These are phyloP conservation scores for Catamblyrhynchus diadema DNA, from an alignment of 2,797 vertebrate genomes.

Conservation along the genomic window DNA sequence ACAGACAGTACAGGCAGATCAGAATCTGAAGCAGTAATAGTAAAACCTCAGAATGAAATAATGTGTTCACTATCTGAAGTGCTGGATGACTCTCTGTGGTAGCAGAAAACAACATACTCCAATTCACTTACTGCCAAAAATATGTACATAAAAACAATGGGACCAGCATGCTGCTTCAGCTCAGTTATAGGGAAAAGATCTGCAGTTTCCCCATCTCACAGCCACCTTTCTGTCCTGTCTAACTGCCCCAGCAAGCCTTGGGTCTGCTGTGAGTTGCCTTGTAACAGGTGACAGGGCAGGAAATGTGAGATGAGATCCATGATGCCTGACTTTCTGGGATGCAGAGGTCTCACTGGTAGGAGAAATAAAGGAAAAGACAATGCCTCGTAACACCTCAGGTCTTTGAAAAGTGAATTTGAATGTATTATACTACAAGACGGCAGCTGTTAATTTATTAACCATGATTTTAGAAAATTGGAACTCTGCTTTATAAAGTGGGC, in stretches of 20 bases:
- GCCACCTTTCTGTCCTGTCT: background rate
- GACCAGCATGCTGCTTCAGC: slow-evolving; percentile 1
- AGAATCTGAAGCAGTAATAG: slow-evolving; percentile 26
- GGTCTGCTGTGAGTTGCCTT: background rate
- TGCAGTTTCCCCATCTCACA: background rate
- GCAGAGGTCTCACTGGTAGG: background rate
- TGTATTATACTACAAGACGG: background rate
- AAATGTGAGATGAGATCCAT: background rate
- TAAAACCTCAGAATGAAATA: slow-evolving; percentile 52
- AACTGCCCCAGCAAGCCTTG: background rate
- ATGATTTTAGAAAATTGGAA: slow-evolving; percentile 8
- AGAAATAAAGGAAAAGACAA: slow-evolving; percentile 8
- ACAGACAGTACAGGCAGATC: background rate
- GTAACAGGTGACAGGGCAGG: background rate
- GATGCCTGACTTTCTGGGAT: background rate
- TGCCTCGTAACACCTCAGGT: background rate
- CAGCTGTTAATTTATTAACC: slow-evolving; percentile 30
- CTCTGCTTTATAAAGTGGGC: background rate
- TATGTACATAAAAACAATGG: slow-evolving; percentile 37
- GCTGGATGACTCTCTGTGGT: slow-evolving; percentile 32
- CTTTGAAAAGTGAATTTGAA: slow-evolving; percentile 6
- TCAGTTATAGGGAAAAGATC: background rate
- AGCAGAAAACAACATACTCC: slow-evolving; percentile 49
- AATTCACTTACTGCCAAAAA: slow-evolving; percentile 45
- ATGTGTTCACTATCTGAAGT: slow-evolving; percentile 24